phyloP scores from a whole-genome alignment of 2,113 vertebrate species.

The Odocoileus hemionus region DNA sequence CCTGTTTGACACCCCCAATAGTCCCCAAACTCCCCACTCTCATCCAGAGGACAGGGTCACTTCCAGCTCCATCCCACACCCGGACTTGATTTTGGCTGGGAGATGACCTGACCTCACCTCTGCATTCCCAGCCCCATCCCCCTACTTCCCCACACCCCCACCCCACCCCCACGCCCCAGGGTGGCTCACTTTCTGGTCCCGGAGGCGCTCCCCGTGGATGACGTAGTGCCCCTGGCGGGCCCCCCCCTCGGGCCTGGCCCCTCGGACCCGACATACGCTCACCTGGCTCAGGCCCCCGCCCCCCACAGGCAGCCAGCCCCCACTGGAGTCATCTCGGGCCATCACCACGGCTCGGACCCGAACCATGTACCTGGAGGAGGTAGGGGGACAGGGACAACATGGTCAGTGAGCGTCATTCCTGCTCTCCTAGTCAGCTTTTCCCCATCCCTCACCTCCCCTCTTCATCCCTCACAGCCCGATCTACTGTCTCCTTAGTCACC shows the following conservation, averaged over 20 bases:
- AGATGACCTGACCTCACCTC: background rate
- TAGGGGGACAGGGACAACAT: background rate
- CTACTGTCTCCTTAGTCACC: background rate
- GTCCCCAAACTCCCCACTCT: background rate
- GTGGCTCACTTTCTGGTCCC: conserved; percentile 92
- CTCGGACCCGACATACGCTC: conserved; percentile 89
- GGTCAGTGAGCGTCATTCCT: background rate
- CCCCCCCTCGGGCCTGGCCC: conserved; percentile 83
- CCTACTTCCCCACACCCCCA: conserved; percentile 30
- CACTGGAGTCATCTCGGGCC: conserved; percentile 95
- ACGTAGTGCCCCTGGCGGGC: conserved; percentile 86
- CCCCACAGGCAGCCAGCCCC: conserved; percentile 93
- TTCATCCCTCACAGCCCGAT: background rate
- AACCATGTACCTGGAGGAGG: conserved; percentile 80
- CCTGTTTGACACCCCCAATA: background rate
- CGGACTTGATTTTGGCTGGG: background rate
- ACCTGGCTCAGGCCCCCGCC: conserved; percentile 94
- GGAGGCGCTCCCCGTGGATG: conserved; percentile 91
- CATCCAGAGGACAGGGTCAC: background rate
- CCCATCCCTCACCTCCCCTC: background rate
- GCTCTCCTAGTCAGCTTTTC: background rate
- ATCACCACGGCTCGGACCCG: conserved; percentile 95
- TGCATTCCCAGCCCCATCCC: conserved; percentile 14
- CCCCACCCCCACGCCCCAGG: conserved; percentile 4
- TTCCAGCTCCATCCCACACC: background rate